These are phyloP conservation scores for Onychostoma macrolepis DNA, from an alignment of 2,113 vertebrate species.

Conservation along the genomic window DNA sequence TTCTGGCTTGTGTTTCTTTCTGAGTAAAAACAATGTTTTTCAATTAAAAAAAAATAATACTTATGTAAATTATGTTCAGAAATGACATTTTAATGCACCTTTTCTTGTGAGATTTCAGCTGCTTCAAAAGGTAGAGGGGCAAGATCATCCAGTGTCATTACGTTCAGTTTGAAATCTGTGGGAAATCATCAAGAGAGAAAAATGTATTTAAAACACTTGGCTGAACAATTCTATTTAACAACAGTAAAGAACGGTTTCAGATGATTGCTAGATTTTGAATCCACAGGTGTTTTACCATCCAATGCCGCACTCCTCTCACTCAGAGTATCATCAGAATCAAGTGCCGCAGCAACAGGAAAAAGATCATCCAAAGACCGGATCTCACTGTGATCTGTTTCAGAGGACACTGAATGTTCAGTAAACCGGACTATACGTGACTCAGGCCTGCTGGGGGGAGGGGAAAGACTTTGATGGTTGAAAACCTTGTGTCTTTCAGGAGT, in stretches of 20 bases:
- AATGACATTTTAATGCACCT: slow-evolving; percentile 52
- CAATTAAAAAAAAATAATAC: not conserved
- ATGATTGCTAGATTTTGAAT: no score
- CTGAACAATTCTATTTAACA: not conserved
- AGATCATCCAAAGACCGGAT: slow-evolving; percentile 77
- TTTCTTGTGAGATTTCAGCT: slow-evolving; percentile 36
- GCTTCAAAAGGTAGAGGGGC: slow-evolving; percentile 55
- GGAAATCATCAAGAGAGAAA: slow-evolving; percentile 18
- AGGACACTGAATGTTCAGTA: slow-evolving; percentile 51
- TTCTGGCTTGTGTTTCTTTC: not conserved
- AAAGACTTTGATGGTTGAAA: not conserved
- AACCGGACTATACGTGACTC: slow-evolving; percentile 33
- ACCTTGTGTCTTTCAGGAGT: not conserved
- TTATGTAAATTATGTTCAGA: not conserved
- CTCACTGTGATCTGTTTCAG: slow-evolving; percentile 62
- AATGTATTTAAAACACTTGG: not conserved
- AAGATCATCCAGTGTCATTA: slow-evolving; percentile 85
- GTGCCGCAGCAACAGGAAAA: slow-evolving; percentile 56
- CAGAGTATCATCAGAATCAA: slow-evolving; percentile 56
- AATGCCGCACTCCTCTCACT: slow-evolving; percentile 67
- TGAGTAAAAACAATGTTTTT: not conserved
- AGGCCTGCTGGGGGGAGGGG: not conserved
- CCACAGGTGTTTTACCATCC: slow-evolving; percentile 68
- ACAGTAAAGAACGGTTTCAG: not conserved
- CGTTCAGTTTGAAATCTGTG: slow-evolving; percentile 82